Evolutionary conservation across 2,888 invertebrate genomes (phyloP).

Genomic region (Spisula solida): DNA sequence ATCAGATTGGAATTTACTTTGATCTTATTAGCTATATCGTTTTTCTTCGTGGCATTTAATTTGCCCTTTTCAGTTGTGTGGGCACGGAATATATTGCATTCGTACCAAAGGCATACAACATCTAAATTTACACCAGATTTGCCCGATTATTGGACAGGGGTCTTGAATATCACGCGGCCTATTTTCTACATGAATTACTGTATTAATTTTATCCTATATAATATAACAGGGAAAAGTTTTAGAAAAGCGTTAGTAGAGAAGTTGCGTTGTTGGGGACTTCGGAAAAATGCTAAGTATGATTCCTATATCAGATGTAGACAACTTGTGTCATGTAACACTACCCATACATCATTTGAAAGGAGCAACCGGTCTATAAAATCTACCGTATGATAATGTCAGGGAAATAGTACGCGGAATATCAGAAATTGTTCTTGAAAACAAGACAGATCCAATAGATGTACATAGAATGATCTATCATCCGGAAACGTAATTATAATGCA

Average conservation of each 20-base stretch:
- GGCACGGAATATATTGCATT: constrained; percentile 69
- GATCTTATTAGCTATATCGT: constrained; percentile 83
- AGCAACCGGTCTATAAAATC: background rate
- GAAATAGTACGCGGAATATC: background rate
- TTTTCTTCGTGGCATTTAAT: constrained; percentile 83
- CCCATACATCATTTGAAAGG: background rate
- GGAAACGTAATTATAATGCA: too few species aligned
- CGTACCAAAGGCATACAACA: background rate
- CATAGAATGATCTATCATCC: too few species aligned
- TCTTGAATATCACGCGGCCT: constrained; percentile 77
- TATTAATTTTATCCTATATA: constrained; percentile 85
- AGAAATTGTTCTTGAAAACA: background rate
- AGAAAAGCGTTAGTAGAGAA: constrained; percentile 63
- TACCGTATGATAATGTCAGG: background rate
- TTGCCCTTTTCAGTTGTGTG: constrained; percentile 83
- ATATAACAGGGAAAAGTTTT: constrained; percentile 83
- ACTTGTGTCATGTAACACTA: background rate
- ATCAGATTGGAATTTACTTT: constrained; percentile 84
- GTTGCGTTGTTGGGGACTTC: background rate
- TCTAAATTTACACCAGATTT: constrained; percentile 2
- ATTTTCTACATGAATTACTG: constrained; percentile 85
- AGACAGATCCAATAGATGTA: too few species aligned
- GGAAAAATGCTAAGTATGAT: background rate
- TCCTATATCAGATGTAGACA: background rate
- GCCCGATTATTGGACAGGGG: constrained; percentile 70